Percentiles rank a stretch among this genome's conserved stretches.
Conservation (phyloP, 2,113 vertebrate genomes). For the Typhlomys cinereus region DNA sequence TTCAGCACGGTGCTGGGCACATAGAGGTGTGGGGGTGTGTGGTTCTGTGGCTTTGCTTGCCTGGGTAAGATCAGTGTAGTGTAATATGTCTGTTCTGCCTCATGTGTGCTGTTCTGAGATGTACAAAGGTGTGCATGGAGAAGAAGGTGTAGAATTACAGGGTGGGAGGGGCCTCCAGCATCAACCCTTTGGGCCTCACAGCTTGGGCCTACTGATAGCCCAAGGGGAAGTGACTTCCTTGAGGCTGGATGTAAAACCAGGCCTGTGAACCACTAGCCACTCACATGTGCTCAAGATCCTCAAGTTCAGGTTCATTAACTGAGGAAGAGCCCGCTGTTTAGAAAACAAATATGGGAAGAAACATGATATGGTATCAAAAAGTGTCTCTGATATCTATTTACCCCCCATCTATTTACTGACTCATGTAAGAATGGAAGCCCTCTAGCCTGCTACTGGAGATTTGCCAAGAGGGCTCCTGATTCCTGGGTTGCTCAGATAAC, state of each 20-base stretch:
- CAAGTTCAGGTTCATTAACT: background rate
- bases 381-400: background rate
- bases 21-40: no score
- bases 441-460: background rate
- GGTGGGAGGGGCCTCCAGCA: no score
- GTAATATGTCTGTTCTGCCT: background rate
- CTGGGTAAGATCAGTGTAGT: background rate
- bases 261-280: background rate
- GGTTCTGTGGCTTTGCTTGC: background rate
- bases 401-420: background rate
- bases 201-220: no score
- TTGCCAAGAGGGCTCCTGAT: background rate
- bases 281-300: background rate
- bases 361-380: background rate
- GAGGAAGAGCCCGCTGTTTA: background rate
- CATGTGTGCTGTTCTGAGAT: background rate
- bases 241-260: background rate
- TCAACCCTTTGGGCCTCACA: no score
- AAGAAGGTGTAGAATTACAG: no score
- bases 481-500: fast-evolving
- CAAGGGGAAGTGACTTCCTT: background rate
- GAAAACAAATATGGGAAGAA: background rate
- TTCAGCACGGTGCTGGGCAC: background rate
- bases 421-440: background rate
- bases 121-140: no score